A percentile compares a stretch with the other conserved stretches of the same genome.
phyloP scores from a whole-genome alignment of 2,113 vertebrate genomes.

The Psammodynastes pulverulentus region DNA sequence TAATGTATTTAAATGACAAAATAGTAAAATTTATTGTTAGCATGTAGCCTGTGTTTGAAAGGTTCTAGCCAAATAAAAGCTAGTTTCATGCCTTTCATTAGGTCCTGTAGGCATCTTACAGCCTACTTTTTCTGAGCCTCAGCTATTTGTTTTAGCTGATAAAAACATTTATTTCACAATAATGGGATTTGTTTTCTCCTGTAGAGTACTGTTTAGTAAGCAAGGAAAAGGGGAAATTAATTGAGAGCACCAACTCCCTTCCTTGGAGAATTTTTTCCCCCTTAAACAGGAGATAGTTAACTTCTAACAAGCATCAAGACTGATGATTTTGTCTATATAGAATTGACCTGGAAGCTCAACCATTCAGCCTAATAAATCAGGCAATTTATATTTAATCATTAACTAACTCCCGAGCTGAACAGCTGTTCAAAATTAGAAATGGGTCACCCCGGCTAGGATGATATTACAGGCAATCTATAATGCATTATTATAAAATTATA shows the following conservation, averaged over 20 bases:
- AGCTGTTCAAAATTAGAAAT: slow-evolving; percentile 99
- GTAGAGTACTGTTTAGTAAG: slow-evolving; percentile 19
- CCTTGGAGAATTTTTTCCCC: slow-evolving; percentile 78
- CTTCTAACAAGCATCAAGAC: slow-evolving; percentile 96
- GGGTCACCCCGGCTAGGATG: slow-evolving; percentile 92
- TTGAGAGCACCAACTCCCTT: slow-evolving; percentile 77
- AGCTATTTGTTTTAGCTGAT: not conserved
- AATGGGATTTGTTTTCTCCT: not conserved
- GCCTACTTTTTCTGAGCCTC: not conserved
- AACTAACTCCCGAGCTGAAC: slow-evolving; percentile 96
- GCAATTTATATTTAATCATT: slow-evolving; percentile 99
- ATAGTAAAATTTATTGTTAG: not conserved
- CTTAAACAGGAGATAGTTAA: slow-evolving; percentile 84
- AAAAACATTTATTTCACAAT: slow-evolving; percentile 25
- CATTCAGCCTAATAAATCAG: slow-evolving; percentile 99
- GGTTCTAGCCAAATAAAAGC: not conserved
- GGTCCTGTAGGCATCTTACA: not conserved
- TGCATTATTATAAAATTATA: slow-evolving; percentile 99
- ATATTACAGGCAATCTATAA: slow-evolving; percentile 99
- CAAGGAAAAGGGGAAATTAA: slow-evolving; percentile 56
- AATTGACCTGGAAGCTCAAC: slow-evolving; percentile 97
- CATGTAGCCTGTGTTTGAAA: not conserved
- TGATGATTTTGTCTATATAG: slow-evolving; percentile 98
- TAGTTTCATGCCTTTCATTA: fast-evolving
- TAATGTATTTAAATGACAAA: not conserved